Evolutionary conservation across 1,140 invertebrate genomes (phyloP), one percentile per base, ranked within the genome.

Genomic region (Arctopsyche grandis): DNA sequence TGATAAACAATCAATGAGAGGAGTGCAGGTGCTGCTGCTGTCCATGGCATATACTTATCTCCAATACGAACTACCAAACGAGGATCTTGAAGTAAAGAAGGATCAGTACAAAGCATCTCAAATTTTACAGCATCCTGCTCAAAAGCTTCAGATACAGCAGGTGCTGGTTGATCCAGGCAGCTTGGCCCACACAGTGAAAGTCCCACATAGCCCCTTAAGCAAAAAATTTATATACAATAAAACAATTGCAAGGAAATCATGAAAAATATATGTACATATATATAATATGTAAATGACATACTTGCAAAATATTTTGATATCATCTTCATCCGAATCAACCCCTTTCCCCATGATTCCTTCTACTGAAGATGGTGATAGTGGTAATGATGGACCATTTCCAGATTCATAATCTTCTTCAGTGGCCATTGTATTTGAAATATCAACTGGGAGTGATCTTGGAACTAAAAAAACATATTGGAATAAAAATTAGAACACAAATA

Each of bases 321-420:
- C 94, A 74, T 96, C 95, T 84, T 93, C 94, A 84, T 96, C 94
- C 48, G 94, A 95, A 85, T 96, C 94, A 5, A 94, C 83, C 3
- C 92, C 92, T 83, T 93, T 93, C 14, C 91, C 89, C n/a, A 91
- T 90, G 14, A 92, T 93, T 16, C 94, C 94, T 84, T 97, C 95
- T 21, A 94, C 91, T 74, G 95, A 97, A 82, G 95, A 94, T 4
- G 97, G 97, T 66, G 96, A 98, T 84, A 98, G 96, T 0, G 97
- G 95, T 73, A 99, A 88, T 26, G 97, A 98, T 9, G 96, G 93
- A 5, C 97, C 97, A 85, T 97, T 97, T 56, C 97, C 97, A 69
- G 96, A 98, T 88, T 99, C 97, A 71, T 93, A 93, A 89, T 99
- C 97, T 85, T 98, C 96, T 85, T 98, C 97, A 29, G 91, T 91